phyloP scores from a whole-genome alignment of 2,888 invertebrate species.

The Chironomus tentans region DNA sequence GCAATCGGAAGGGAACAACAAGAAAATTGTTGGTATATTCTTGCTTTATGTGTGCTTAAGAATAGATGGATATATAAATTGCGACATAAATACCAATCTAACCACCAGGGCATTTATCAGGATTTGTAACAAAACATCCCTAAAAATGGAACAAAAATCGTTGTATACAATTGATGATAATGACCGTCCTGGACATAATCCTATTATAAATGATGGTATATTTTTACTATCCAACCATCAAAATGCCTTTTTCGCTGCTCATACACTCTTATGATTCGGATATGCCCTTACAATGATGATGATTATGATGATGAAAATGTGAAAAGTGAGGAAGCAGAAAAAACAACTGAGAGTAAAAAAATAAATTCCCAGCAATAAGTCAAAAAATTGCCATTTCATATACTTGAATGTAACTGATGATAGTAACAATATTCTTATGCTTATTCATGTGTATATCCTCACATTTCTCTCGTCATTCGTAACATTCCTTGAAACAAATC shows the following conservation, averaged over 20 bases:
- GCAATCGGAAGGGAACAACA: too few relatives aligned
- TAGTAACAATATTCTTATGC: neutral
- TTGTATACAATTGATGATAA: slow-evolving; percentile 24
- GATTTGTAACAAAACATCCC: neutral
- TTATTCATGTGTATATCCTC: neutral
- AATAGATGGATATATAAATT: neutral
- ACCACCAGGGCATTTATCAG: slow-evolving; percentile 14
- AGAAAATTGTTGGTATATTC: too few relatives aligned
- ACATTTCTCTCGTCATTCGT: neutral
- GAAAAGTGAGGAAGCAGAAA: neutral
- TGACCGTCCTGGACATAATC: slow-evolving; percentile 19
- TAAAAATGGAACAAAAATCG: neutral
- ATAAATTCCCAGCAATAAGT: slow-evolving; percentile 1
- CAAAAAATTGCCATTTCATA: slow-evolving; percentile 2
- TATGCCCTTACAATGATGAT: neutral
- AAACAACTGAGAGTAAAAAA: neutral
- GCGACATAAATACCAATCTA: slow-evolving; percentile 14
- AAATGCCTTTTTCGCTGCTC: neutral
- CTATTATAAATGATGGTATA: slow-evolving; percentile 22
- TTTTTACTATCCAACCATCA: neutral
- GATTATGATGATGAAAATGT: neutral
- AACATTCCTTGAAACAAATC: slow-evolving; percentile 10
- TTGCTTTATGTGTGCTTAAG: too few relatives aligned
- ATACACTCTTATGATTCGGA: neutral
- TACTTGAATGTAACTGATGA: neutral